These are phyloP conservation scores for Andrena hattorfiana DNA, from an alignment of 2,888 invertebrate species.

Conservation along the genomic window DNA sequence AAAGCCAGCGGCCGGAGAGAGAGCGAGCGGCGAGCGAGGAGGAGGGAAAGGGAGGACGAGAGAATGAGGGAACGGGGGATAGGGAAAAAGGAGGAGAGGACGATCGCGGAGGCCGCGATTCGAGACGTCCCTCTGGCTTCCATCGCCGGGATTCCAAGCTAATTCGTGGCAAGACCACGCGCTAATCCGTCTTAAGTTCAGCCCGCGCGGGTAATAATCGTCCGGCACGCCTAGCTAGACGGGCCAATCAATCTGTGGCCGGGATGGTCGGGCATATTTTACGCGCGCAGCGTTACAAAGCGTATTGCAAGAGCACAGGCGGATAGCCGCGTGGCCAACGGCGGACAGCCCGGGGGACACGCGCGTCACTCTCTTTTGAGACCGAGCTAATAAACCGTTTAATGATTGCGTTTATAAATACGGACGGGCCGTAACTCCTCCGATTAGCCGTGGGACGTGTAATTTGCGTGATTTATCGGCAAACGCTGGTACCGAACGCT, in stretches of 20 bases:
- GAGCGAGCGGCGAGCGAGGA: not conserved
- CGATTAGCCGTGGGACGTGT: slow-evolving; percentile 37
- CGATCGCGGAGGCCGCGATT: slow-evolving; percentile 48
- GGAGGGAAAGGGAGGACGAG: no score
- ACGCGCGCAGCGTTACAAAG: slow-evolving; percentile 43
- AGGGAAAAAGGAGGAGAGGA: not conserved
- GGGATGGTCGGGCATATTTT: slow-evolving; percentile 40
- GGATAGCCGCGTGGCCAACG: not conserved
- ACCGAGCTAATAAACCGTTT: slow-evolving; percentile 49
- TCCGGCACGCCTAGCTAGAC: slow-evolving; percentile 72
- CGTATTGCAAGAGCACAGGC: slow-evolving; percentile 11
- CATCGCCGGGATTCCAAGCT: slow-evolving; percentile 75
- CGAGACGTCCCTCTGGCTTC: slow-evolving; percentile 56
- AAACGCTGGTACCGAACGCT: not conserved
- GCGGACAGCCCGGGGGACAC: not conserved
- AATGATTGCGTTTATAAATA: slow-evolving; percentile 46
- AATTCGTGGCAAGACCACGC: slow-evolving; percentile 75
- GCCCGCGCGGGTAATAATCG: slow-evolving; percentile 75
- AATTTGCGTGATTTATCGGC: slow-evolving; percentile 34
- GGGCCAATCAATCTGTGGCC: slow-evolving; percentile 75
- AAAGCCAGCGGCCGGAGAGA: slow-evolving; percentile 22
- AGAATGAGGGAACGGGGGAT: no score
- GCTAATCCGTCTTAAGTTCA: slow-evolving; percentile 72
- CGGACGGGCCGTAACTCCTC: slow-evolving; percentile 36
- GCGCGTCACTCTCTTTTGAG: slow-evolving; percentile 1